Evolutionary conservation across 2,113 vertebrate genomes (phyloP).

Genomic region (Engraulis encrasicolus): DNA sequence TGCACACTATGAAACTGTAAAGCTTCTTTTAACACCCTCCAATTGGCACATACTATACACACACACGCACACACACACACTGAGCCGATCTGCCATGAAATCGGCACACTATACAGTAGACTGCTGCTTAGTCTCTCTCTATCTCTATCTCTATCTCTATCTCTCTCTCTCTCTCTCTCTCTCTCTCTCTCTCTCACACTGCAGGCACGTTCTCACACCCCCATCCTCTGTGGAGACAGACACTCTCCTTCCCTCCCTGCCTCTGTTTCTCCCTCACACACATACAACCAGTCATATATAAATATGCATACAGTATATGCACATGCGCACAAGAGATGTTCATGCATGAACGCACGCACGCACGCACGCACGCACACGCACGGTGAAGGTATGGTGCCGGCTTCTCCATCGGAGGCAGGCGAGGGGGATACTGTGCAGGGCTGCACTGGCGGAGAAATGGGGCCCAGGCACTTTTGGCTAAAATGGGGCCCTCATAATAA

Average conservation of each 20-base stretch:
- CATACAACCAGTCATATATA: background rate
- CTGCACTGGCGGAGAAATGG: too few species aligned
- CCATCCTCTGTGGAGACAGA: background rate
- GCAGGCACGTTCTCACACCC: background rate
- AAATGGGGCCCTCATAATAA: too few species aligned
- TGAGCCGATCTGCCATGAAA: background rate
- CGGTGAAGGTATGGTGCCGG: conserved; percentile 87
- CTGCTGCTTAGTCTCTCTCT: background rate
- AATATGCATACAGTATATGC: background rate
- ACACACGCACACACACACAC: background rate
- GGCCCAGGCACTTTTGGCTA: too few species aligned
- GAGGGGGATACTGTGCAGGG: too few species aligned
- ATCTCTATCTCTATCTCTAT: background rate
- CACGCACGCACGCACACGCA: background rate
- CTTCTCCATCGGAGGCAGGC: conserved; percentile 84
- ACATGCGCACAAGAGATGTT: background rate
- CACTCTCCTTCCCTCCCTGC: background rate
- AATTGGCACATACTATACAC: background rate
- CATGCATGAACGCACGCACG: background rate
- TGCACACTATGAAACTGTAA: background rate
- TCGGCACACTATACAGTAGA: background rate
- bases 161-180: background rate
- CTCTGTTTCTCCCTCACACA: background rate
- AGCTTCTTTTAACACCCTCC: background rate
- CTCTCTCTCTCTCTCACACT: background rate